Percentiles rank a stretch among this genome's conserved stretches.
Evolutionary conservation across 2,888 invertebrate genomes (phyloP).

Genomic region (Athalia rosae): DNA sequence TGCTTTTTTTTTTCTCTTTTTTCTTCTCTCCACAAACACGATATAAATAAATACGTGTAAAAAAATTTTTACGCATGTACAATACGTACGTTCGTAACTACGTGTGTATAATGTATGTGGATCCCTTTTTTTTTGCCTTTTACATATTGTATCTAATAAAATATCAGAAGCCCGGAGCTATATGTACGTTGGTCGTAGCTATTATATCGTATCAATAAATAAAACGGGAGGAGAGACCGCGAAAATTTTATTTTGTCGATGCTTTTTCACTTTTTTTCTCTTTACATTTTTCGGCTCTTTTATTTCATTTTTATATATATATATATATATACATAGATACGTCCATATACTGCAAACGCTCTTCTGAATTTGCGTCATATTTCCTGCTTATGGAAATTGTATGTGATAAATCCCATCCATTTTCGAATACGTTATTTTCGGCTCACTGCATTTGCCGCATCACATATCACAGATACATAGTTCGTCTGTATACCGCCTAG

Average conservation of each 20-base stretch:
- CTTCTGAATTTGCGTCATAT: constrained; percentile 57
- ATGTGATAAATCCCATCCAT: constrained; percentile 66
- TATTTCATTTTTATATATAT: background rate
- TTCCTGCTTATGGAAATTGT: constrained; percentile 66
- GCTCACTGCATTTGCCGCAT: constrained; percentile 55
- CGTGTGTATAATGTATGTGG: too few species aligned
- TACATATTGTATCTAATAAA: too few species aligned
- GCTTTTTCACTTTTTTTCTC: background rate
- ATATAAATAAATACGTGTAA: too few species aligned
- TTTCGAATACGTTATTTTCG: constrained; percentile 70
- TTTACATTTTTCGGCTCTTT: too few species aligned
- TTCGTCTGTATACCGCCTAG: too few species aligned
- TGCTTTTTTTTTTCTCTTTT: too few species aligned
- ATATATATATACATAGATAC: constrained; percentile 18
- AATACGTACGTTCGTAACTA: too few species aligned
- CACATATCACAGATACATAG: background rate
- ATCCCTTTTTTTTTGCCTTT: too few species aligned
- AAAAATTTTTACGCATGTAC: too few species aligned
- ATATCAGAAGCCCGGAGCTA: background rate
- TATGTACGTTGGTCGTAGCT: too few species aligned
- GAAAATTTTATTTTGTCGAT: background rate
- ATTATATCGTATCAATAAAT: too few species aligned
- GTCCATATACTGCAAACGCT: constrained; percentile 49
- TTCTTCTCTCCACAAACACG: too few species aligned
- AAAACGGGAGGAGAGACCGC: background rate